Evolutionary conservation across 2,888 invertebrate genomes (phyloP).

Genomic region (Tenthredo mesomela): DNA sequence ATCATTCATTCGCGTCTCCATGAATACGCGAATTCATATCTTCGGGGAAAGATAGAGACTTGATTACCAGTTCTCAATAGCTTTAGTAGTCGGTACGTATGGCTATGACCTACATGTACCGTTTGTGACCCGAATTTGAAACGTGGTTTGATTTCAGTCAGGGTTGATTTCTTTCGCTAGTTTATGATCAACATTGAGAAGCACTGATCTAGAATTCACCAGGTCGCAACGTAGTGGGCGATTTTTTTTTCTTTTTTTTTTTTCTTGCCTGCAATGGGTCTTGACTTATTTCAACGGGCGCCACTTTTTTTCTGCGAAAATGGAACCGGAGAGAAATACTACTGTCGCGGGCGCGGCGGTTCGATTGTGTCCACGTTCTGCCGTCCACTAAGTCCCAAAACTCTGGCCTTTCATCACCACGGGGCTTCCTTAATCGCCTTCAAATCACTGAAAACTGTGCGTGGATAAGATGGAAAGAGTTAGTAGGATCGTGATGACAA

Average conservation of each 20-base stretch:
- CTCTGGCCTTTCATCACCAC: neutral
- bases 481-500: conserved; percentile 52
- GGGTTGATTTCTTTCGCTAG: neutral
- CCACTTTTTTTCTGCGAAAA: conserved; percentile 34
- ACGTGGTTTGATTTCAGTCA: neutral
- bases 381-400: neutral
- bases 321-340: conserved; percentile 4
- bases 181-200: conserved; percentile 7
- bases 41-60: neutral
- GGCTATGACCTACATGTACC: neutral
- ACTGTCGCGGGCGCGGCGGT: conserved; percentile 22
- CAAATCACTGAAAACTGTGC: conserved; percentile 16
- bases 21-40: neutral
- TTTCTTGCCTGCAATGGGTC: conserved; percentile 11
- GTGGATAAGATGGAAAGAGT: conserved; percentile 46
- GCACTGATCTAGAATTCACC: conserved; percentile 18
- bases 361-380: neutral
- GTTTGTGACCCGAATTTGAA: neutral
- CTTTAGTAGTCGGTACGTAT: neutral
- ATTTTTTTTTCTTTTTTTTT: conserved; percentile 46
- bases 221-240: conserved; percentile 8
- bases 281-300: conserved; percentile 21
- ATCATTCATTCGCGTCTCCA: neutral
- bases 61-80: neutral
- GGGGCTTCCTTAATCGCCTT: conserved; percentile 31